Conservation (phyloP, 2,888 invertebrate species). For the Eueremaeus valkanovi region DNA sequence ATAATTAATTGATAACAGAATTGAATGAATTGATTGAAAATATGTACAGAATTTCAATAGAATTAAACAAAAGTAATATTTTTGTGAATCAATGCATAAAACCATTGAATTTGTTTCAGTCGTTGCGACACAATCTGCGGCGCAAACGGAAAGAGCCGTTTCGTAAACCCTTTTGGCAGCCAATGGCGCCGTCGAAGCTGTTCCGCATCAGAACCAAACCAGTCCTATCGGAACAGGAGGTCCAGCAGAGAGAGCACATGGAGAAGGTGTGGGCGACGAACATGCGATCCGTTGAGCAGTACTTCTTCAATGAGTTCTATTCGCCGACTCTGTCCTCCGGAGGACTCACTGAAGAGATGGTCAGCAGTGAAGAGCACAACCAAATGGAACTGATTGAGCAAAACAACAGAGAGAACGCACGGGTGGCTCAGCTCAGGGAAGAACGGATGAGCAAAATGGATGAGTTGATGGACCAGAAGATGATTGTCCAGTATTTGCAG, state of each 20-base stretch:
- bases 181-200: slow-evolving; percentile 43
- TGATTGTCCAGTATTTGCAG: slow-evolving; percentile 10
- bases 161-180: slow-evolving; percentile 41
- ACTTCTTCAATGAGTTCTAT: slow-evolving; percentile 40
- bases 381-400: slow-evolving; percentile 38
- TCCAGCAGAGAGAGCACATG: slow-evolving; percentile 29
- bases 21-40: not conserved
- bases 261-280: not conserved
- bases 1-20: not conserved
- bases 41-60: not conserved
- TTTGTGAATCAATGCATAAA: too few species aligned
- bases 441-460: slow-evolving; percentile 16
- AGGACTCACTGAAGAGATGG: slow-evolving; percentile 35
- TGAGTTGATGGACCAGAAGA: slow-evolving; percentile 9
- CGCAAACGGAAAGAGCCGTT: slow-evolving; percentile 36
- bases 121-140: slow-evolving; percentile 11
- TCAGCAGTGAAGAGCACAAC: slow-evolving; percentile 27
- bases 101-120: slow-evolving; percentile 4
- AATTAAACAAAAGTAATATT: too few species aligned
- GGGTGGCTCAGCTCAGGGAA: slow-evolving; percentile 35
- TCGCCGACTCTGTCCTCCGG: slow-evolving; percentile 32
- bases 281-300: slow-evolving; percentile 38
- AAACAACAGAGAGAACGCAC: slow-evolving; percentile 41
- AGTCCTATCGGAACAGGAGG: slow-evolving; percentile 30
- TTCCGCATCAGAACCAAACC: slow-evolving; percentile 30